These are phyloP conservation scores for Zele albiditarsus DNA, from an alignment of 2,888 invertebrate genomes.

Conservation along the genomic window DNA sequence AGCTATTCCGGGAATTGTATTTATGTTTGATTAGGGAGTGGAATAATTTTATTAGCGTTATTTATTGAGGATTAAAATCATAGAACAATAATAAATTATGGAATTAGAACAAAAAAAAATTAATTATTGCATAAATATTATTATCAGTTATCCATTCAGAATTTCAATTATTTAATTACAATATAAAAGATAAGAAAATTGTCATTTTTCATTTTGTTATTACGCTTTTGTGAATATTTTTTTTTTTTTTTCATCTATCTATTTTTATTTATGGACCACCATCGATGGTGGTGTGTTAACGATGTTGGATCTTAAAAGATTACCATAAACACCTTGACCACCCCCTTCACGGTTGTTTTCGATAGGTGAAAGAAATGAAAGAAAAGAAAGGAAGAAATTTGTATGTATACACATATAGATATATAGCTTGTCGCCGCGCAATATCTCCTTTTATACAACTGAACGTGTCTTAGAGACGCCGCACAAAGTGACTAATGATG, in stretches of 20 bases:
- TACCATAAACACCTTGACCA: slow-evolving; percentile 65
- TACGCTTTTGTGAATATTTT: too few relatives aligned
- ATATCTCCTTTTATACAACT: slow-evolving; percentile 45
- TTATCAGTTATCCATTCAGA: too few relatives aligned
- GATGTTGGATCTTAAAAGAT: slow-evolving; percentile 45
- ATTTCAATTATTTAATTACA: neutral
- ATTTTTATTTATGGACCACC: slow-evolving; percentile 4
- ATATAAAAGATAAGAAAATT: neutral
- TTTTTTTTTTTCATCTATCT: neutral
- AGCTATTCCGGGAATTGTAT: too few relatives aligned
- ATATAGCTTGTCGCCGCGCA: neutral
- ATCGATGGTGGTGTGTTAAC: neutral
- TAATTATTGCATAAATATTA: too few relatives aligned
- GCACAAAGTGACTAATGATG: slow-evolving; percentile 66
- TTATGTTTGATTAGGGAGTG: too few relatives aligned
- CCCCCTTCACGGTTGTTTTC: slow-evolving; percentile 48
- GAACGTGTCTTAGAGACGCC: slow-evolving; percentile 54
- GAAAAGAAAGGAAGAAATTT: neutral
- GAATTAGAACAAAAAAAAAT: too few relatives aligned
- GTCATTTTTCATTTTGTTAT: neutral
- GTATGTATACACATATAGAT: neutral
- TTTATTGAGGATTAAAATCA: too few relatives aligned
- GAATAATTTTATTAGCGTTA: too few relatives aligned
- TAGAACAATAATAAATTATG: too few relatives aligned
- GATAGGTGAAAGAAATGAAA: neutral